Base-by-base conservation (phyloP, 2,113 vertebrate species). In the Lepus americanus region DNA sequence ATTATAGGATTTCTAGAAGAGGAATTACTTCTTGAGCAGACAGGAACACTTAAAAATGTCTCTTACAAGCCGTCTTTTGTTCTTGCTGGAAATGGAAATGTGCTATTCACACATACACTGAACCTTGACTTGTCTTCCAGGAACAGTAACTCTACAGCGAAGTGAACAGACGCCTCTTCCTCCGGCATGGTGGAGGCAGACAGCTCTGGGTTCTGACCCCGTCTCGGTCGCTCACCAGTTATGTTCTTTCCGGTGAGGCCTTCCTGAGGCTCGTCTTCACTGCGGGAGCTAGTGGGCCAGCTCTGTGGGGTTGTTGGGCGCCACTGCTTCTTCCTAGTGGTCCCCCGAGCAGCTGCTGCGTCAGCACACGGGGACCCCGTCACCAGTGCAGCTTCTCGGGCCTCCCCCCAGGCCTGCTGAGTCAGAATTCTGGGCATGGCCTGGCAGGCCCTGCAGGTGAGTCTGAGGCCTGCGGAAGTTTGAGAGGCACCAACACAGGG, bases 1-100 rank as follows among this genome's bases (percentile, higher is more conserved):
- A 44, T 78, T 64, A 10, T n/a, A 55, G 73, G 29, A 53, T 87
- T 67, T 92, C 39, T 87, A 69, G 36, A 94, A 89, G 74, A 94
- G 36, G 22, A 83, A 69, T 66, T 76, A 70, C 36, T 92, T 39
- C 27, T 5, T 67, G 81, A 27, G 27, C 66, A 33, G 23, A 63
- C 49, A 94, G 82, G 23, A 51, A 74, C 13, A 33, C 77, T 89
- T 86, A 6, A 59, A 89, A 81, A 55, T 27, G 64, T 10, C 20
- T 59, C 91, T 77, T 61, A 72, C 0, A 72, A 77, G 49, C 31
- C 17, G 10, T 66, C 33, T 89, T 29, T 51, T 73, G 0, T 86
- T 87, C 67, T 83, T 3, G 4, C 31, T 83, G 61, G 67, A 80
- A 78, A 89, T 89, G 59, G 72, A 92, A 80, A 67, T 63, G n/a